A percentile compares a stretch with the other conserved stretches of the same genome.
Evolutionary conservation across 2,113 vertebrate genomes (phyloP).

Genomic region (Tapirus terrestris): DNA sequence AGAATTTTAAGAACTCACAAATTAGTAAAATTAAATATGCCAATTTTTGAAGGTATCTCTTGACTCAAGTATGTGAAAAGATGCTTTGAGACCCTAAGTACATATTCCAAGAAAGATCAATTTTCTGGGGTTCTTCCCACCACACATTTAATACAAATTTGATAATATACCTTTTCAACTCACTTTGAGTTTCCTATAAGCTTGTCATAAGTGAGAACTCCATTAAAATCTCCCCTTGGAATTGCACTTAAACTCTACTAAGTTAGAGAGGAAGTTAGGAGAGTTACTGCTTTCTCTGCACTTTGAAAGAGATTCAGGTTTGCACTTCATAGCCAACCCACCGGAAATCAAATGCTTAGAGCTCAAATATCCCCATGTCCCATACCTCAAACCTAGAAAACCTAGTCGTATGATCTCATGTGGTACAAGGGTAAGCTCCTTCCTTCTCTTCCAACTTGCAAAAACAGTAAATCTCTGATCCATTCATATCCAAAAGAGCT

Average conservation of each 20-base stretch:
- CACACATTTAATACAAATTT: neutral
- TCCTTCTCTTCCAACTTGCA: neutral
- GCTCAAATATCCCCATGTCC: too few relatives aligned
- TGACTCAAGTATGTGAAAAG: neutral
- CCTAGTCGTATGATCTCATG: neutral
- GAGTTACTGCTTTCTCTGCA: neutral
- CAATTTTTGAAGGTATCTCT: neutral
- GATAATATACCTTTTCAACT: neutral
- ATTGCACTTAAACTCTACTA: conserved; percentile 24
- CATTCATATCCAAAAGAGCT: neutral
- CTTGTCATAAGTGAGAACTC: neutral
- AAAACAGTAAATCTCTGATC: neutral
- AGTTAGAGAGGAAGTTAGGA: neutral
- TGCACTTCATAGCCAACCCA: neutral
- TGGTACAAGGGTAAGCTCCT: neutral
- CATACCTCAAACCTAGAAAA: neutral
- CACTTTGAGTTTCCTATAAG: neutral
- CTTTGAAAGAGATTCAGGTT: neutral
- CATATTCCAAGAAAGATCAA: neutral
- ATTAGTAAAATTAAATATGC: conserved; percentile 8
- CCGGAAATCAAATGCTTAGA: neutral
- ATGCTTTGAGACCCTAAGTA: neutral
- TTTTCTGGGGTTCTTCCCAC: neutral
- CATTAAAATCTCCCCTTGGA: neutral
- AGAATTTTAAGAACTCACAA: neutral